Evolutionary conservation across 2,888 invertebrate species (phyloP), one percentile per base, ranked within the genome.

Genomic region (Polymixis lichenea): DNA sequence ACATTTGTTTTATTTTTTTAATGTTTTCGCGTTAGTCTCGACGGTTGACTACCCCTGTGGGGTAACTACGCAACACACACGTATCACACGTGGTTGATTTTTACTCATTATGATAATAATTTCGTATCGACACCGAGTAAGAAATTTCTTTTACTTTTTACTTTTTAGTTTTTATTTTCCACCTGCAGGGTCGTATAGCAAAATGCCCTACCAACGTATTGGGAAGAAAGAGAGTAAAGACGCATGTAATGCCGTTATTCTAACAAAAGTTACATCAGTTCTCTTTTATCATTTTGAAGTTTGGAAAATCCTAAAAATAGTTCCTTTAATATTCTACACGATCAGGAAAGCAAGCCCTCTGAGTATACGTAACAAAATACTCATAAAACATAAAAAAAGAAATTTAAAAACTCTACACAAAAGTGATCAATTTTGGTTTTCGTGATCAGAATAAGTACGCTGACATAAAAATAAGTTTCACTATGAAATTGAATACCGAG

Each of bases 401-500:
- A 69, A 61, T 8, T 17, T 11, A 19, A 17, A 62, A 51, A 64
- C 28, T 71, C 72, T 80, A 61, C 70, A 77, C 49, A 62, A 72
- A 74, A 86, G 88, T 92, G 92, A 95, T 93, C 92, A 93, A 94
- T 94, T 86, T 90, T 82, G 88, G 88, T 90, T 90, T 93, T 87
- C 95, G 94, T 94, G 94, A 92, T 92, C 88, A 81, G 61, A 83
- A 77, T 81, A 88, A 90, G 92, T 91, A 91, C 83, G 80, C 88
- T 89, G 89, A 91, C 92, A 93, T 94, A 92, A 93, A 80, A 94
- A 93, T 94, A 95, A 94, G 93, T 95, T 95, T 93, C 90, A 92
- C 92, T 94, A 94, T 93, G 93, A 95, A 95, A 96, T 95, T 95
- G 94, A 95, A 95, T 95, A 94, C 87, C 89, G 89, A 87, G 73